Conservation (phyloP, 2,888 invertebrate genomes). For the Drosophila mettleri region DNA sequence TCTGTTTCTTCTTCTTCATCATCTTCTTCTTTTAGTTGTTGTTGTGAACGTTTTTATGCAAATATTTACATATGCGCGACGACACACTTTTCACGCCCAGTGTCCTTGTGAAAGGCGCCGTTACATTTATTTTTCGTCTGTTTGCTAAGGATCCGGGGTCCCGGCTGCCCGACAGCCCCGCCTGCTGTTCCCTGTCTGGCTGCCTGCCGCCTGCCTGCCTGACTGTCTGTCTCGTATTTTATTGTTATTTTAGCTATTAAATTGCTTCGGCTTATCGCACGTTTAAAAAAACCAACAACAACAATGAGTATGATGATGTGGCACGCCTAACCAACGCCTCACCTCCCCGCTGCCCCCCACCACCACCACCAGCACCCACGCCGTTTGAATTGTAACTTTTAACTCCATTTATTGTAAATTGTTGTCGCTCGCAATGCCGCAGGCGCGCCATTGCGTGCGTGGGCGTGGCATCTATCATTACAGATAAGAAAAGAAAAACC, state of each 20-base stretch:
- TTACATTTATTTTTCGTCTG: constrained; percentile 72
- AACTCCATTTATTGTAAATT: constrained; percentile 81
- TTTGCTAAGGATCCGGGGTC: constrained; percentile 50
- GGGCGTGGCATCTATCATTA: constrained; percentile 79
- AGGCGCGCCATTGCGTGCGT: constrained; percentile 45
- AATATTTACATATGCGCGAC: constrained; percentile 79
- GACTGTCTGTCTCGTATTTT: constrained; percentile 69
- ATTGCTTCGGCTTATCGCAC: constrained; percentile 81
- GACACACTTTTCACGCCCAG: constrained; percentile 57
- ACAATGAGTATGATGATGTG: constrained; percentile 39
- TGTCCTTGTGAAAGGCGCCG: constrained; percentile 54
- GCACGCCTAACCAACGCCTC: constrained; percentile 10
- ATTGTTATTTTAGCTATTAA: constrained; percentile 82
- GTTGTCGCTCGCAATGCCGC: constrained; percentile 65
- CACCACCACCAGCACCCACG: not conserved
- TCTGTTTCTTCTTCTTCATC: not conserved
- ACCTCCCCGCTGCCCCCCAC: not conserved
- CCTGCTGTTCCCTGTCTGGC: constrained; percentile 1
- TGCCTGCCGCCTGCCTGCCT: constrained; percentile 23
- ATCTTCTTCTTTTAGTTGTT: constrained; percentile 35
- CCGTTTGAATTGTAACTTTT: constrained; percentile 79
- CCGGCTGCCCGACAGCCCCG: constrained; percentile 7
- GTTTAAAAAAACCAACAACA: constrained; percentile 67
- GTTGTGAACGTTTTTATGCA: constrained; percentile 61
- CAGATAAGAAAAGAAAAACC: constrained; percentile 59